Conservation (phyloP, 2,888 invertebrate species). For the Drosophila siamana region DNA sequence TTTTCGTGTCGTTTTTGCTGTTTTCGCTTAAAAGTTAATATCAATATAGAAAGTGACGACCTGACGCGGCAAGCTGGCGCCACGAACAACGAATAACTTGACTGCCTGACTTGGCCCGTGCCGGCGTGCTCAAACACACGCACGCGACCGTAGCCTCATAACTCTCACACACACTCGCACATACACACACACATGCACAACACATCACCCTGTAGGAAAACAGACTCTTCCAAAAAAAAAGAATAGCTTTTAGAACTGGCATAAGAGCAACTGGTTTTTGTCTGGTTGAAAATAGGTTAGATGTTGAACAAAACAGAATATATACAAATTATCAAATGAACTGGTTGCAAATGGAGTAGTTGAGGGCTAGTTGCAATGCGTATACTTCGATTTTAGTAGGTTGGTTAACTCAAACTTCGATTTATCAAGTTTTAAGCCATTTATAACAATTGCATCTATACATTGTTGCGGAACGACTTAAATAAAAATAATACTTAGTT, state of each 20-base stretch:
- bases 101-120: slow-evolving; percentile 63
- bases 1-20: slow-evolving; percentile 78
- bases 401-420: no score
- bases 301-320: background rate
- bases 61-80: slow-evolving; percentile 83
- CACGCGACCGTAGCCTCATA: slow-evolving; percentile 63
- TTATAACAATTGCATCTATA: no score
- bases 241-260: background rate
- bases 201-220: background rate
- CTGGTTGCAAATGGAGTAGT: background rate
- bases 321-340: background rate
- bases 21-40: slow-evolving; percentile 81
- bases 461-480: no score
- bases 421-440: no score
- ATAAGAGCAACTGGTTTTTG: background rate
- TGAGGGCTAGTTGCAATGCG: background rate
- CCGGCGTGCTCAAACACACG: slow-evolving; percentile 75
- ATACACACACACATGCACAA: no score
- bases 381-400: background rate
- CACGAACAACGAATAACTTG: slow-evolving; percentile 70
- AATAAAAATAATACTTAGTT: no score
- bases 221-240: no score
- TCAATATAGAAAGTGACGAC: slow-evolving; percentile 84
- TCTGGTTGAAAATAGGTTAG: background rate
- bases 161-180: slow-evolving; percentile 40